Evolutionary conservation across 1,140 invertebrate species (phyloP), one percentile per base, ranked within the genome.

Genomic region (Cyclargus thomasi): DNA sequence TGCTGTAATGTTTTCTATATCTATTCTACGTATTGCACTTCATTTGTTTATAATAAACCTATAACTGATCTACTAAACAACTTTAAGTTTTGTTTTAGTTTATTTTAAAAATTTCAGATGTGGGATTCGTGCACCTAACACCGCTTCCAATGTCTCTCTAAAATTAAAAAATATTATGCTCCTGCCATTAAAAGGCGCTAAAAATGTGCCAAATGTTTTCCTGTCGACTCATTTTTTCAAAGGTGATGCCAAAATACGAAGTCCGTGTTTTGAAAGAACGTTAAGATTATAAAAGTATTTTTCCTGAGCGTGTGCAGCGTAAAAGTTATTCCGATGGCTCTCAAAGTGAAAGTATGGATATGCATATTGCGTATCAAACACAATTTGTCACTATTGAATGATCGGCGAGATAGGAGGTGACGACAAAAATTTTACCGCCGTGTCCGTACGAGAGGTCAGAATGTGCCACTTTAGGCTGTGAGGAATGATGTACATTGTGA

Each of bases 301-400:
- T 47, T 47, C 6, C 14, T 47, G 39, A 47, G 39, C 14, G 10
- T 47, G 39, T 47, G 39, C 39, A 47, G 14, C 39, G 39, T 16
- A 16, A 47, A 47, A 47, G 10, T 16, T 16, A 11, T 47, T 47
- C 14, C 10, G 39, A 47, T 47, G 39, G 14, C 39, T 11, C 39
- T 47, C 39, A 47, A 8, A 47, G 39, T 47, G 39, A 47, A 47
- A 47, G 10, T 47, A 47, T 47, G 11, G 39, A 47, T 47, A 47
- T 47, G 39, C 39, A 47, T 47, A 47, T 14, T 47, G 39, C 39
- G 39, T 47, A 47, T 14, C 39, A 47, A 47, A 47, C 39, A 47
- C 39, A 47, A 47, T 47, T 47, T 47, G 39, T 47, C 39, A 47
- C 39, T 47, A 47, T 47, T 47, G 39, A 47, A 47, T 47, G 39